These are phyloP conservation scores for Scaeva pyrastri DNA, from an alignment of 2,888 invertebrate species.

Conservation along the genomic window DNA sequence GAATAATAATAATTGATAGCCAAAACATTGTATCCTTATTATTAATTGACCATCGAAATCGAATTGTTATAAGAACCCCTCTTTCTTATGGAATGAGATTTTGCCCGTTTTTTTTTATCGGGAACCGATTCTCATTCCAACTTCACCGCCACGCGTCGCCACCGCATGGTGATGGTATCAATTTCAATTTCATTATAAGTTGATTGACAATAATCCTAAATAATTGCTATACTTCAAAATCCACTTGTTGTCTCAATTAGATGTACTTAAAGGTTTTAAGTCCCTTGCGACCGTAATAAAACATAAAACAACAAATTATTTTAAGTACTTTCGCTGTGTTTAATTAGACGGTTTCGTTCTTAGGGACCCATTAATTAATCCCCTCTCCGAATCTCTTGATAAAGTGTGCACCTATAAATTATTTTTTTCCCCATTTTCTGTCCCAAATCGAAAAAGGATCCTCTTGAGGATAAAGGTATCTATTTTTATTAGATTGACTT, in stretches of 20 bases:
- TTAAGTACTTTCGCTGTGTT: conserved; percentile 22
- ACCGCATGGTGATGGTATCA: neutral
- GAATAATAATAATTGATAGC: no score
- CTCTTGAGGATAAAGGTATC: neutral
- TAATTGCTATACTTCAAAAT: conserved; percentile 12
- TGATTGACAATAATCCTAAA: conserved; percentile 3
- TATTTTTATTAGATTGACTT: conserved; percentile 1
- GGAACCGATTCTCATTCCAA: neutral
- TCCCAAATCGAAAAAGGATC: neutral
- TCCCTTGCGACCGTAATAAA: conserved; percentile 20
- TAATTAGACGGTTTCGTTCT: conserved; percentile 22
- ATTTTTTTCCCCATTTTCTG: neutral
- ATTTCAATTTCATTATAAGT: conserved; percentile 15
- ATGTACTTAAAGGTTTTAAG: neutral
- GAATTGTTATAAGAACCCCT: no score
- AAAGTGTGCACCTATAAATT: neutral
- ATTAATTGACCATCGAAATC: no score
- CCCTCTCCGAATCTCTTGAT: neutral
- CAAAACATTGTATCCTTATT: no score
- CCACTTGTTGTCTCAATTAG: conserved; percentile 27
- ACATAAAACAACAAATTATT: neutral
- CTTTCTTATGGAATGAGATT: no score
- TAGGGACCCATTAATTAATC: conserved; percentile 22
- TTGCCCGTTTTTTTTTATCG: neutral
- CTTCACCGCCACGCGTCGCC: no score